Percentiles rank a stretch among this genome's conserved stretches.
phyloP scores from a whole-genome alignment of 2,888 invertebrate genomes.

The Melipona beecheii region DNA sequence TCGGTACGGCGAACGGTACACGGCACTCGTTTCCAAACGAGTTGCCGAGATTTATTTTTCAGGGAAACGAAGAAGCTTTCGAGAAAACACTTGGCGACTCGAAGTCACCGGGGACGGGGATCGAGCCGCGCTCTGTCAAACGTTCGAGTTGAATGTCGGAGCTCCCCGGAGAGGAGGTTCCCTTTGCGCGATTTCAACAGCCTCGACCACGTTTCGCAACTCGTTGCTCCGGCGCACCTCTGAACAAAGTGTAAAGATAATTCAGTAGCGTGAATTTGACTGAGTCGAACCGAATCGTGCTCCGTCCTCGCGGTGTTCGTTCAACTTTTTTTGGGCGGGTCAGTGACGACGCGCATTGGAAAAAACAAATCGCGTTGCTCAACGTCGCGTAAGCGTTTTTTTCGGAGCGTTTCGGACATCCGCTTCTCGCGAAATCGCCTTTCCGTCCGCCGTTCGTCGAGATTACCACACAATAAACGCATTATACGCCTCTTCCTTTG shows the following conservation, averaged over 20 bases:
- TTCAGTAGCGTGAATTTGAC: no score
- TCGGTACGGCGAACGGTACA: no score
- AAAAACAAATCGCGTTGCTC: conserved; percentile 28
- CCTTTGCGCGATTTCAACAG: conserved; percentile 8
- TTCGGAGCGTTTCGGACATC: background rate
- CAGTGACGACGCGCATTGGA: conserved; percentile 21
- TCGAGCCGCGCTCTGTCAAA: no score
- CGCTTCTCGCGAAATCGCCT: conserved; percentile 38
- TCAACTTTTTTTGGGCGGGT: conserved; percentile 14
- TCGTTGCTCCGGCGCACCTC: background rate
- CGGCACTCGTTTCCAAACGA: background rate
- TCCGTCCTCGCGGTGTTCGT: background rate
- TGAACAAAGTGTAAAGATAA: no score
- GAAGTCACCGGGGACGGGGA: no score
- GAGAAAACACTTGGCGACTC: background rate
- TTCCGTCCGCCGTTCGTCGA: conserved; percentile 16
- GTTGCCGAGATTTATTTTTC: background rate
- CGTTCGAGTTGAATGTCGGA: background rate
- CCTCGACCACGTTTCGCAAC: conserved; percentile 9
- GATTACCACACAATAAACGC: conserved; percentile 29
- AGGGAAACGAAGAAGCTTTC: background rate
- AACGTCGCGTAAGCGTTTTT: conserved; percentile 49
- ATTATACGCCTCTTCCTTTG: conserved; percentile 2
- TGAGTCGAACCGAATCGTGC: no score
- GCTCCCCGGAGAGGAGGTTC: background rate